A percentile compares a stretch with the other conserved stretches of the same genome.
Evolutionary conservation across 2,113 vertebrate species (phyloP).

Genomic region (Phylloscopus trochilus): DNA sequence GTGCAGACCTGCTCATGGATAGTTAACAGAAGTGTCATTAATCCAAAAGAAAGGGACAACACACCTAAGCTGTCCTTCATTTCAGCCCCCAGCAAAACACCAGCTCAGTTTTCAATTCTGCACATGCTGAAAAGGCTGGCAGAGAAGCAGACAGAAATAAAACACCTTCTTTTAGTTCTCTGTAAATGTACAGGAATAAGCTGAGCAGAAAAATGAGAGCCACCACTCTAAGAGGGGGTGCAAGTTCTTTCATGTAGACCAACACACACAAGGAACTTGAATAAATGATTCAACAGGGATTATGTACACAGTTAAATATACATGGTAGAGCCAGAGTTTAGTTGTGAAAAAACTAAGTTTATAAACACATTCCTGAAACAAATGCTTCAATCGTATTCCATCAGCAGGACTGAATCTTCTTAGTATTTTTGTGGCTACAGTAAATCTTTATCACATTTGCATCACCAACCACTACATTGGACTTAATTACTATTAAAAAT

Average conservation of each 20-base stretch:
- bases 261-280: background rate
- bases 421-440: background rate
- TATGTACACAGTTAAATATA: background rate
- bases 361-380: background rate
- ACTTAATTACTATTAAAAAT: background rate
- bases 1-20: background rate
- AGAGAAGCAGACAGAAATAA: background rate
- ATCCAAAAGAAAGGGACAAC: background rate
- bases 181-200: background rate
- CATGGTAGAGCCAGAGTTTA: background rate
- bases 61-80: background rate
- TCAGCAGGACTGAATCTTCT: background rate
- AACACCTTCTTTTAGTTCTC: background rate
- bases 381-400: background rate
- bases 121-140: background rate
- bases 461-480: background rate
- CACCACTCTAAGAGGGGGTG: background rate
- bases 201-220: background rate
- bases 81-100: background rate
- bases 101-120: background rate
- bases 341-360: background rate
- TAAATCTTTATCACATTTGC: background rate
- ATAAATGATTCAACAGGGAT: background rate
- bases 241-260: background rate
- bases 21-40: background rate